A percentile compares a stretch with the other conserved stretches of the same genome.
Conservation (phyloP, 1,140 invertebrate genomes). For the Scaptodrosophila lebanonensis region DNA sequence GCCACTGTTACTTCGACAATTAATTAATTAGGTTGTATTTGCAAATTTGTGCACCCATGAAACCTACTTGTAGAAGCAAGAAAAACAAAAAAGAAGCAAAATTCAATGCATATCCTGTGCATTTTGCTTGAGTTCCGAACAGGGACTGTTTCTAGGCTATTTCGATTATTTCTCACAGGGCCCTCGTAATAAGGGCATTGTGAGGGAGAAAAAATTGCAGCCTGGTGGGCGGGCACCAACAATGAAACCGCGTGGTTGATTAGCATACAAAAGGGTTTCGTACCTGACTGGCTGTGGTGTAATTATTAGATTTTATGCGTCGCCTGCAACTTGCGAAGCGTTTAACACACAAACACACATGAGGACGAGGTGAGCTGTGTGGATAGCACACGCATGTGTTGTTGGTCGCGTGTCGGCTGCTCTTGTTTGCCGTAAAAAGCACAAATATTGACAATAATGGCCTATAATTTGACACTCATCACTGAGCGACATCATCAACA, state of each 20-base stretch:
- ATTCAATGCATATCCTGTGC: no score
- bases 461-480: slow-evolving; percentile 72
- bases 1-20: no score
- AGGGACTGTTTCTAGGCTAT: no score
- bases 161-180: no score
- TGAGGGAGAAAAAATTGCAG: slow-evolving; percentile 31
- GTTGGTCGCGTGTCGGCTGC: slow-evolving; percentile 2
- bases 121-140: no score
- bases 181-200: no score
- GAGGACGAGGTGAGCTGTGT: background rate
- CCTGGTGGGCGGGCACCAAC: slow-evolving; percentile 16
- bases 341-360: no score
- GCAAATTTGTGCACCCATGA: no score
- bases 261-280: slow-evolving; percentile 49
- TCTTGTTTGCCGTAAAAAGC: slow-evolving; percentile 37
- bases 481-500: slow-evolving; percentile 37
- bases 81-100: no score
- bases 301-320: slow-evolving; percentile 72
- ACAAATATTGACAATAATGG: slow-evolving; percentile 73
- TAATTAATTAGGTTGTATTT: no score
- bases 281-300: slow-evolving; percentile 28
- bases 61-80: no score
- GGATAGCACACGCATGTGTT: slow-evolving; percentile 2
- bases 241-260: slow-evolving; percentile 34
- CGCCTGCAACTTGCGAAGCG: slow-evolving; percentile 8